These are phyloP conservation scores for Melinaea marsaeus DNA, from an alignment of 2,888 invertebrate species.

Conservation along the genomic window DNA sequence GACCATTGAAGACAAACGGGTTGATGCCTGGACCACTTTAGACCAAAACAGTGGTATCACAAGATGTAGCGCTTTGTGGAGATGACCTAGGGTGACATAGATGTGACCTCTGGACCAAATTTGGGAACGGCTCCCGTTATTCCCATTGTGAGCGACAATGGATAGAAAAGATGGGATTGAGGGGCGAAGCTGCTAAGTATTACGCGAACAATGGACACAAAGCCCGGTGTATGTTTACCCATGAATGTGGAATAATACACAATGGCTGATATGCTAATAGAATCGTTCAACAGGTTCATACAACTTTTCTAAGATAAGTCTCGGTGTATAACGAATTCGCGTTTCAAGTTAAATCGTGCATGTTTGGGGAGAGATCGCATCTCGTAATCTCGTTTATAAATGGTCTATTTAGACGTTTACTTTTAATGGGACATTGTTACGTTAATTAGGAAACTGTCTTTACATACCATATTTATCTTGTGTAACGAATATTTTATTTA, in stretches of 20 bases:
- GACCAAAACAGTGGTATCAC: conserved; percentile 51
- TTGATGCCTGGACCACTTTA: conserved; percentile 35
- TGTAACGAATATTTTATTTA: neutral
- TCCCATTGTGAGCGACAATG: conserved; percentile 56
- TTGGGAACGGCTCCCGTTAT: conserved; percentile 45
- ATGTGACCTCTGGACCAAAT: conserved; percentile 64
- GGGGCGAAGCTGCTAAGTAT: conserved; percentile 75
- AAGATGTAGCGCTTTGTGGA: conserved; percentile 57
- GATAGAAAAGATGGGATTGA: conserved; percentile 62
- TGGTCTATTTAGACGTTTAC: conserved; percentile 70
- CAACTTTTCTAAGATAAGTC: conserved; percentile 70
- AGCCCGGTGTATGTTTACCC: conserved; percentile 75
- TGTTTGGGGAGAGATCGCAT: conserved; percentile 52
- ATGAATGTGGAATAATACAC: conserved; percentile 71
- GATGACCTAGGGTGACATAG: conserved; percentile 66
- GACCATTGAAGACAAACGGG: conserved; percentile 37
- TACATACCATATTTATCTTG: conserved; percentile 15
- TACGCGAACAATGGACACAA: conserved; percentile 68
- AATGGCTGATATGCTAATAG: conserved; percentile 70
- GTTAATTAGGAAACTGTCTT: conserved; percentile 55
- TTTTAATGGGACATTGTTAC: conserved; percentile 62
- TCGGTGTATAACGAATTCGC: conserved; percentile 77
- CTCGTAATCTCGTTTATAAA: conserved; percentile 67
- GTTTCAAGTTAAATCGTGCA: conserved; percentile 74
- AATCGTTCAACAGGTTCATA: conserved; percentile 71